Base-by-base conservation (phyloP, 2,797 vertebrate genomes). In the Trachurus trachurus region DNA sequence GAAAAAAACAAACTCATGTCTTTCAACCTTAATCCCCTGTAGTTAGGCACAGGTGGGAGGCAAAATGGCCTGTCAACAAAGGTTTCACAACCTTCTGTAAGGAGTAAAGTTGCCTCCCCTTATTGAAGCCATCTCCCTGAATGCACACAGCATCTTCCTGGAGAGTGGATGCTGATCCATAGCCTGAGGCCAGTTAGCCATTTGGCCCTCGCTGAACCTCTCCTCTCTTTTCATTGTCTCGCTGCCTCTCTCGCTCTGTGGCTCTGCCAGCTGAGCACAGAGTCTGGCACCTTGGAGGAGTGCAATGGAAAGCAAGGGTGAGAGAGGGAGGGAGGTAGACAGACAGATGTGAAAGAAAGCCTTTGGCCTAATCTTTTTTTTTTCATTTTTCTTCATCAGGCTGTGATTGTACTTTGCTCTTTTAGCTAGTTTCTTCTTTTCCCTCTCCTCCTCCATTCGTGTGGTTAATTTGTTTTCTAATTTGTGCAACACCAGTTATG, bases 191-290 rank as follows among this genome's bases (percentile, higher is more conserved):
- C 65, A 80, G 29, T 74, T 53, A 50, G 78, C 75, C 78, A 76
- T 80, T 91, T 87, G 81, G 88, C 76, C 78, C 81, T 72, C 60
- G 34, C 68, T 72, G 67, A 87, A 86, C 80, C 73, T 69, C 73
- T 80, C 79, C 74, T 61, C 54, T 54, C 64, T 31, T 81, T 72
- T 83, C 78, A 80, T 74, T 87, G 76, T 85, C 81, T 84, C 66
- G 60, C 75, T 70, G 60, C 73, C 71, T 76, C 40, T 1, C 49
- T 74, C n/a, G 1, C 80, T 88, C 64, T 83, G 79, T 82, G 65
- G 62, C 59, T 68, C 47, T 83, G 80, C 85, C 86, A 90, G 81
- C 74, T 47, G 68, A 71, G 63, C n/a, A 12, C 44, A 11, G 64
- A 34, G 37, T 66, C 81, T 83, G 76, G 83, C 58, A 75, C 42